phyloP scores from a whole-genome alignment of 1,140 invertebrate species.

The Chrysomallon squamiferum region DNA sequence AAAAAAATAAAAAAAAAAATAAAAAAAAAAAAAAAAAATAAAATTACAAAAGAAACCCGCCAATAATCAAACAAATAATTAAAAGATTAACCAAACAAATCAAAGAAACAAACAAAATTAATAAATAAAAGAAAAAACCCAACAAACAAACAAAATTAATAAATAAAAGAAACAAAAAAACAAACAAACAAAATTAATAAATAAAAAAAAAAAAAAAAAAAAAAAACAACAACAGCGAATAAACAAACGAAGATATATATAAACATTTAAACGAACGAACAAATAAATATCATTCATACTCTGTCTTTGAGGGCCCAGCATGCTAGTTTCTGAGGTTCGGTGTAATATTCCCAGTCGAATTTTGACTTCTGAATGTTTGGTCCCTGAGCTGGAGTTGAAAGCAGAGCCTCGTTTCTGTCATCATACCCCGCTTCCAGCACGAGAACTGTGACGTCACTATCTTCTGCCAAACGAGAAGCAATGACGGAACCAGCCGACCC shows the following conservation, averaged over 20 bases:
- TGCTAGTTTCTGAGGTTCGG: slow-evolving; percentile 66
- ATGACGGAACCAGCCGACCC: slow-evolving; percentile 23
- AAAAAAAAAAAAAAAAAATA: too few species aligned
- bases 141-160: too few species aligned
- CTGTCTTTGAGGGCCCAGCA: slow-evolving; percentile 81
- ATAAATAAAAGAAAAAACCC: too few species aligned
- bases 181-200: not conserved
- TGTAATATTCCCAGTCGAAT: slow-evolving; percentile 30
- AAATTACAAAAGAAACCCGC: too few species aligned
- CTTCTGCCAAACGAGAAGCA: slow-evolving; percentile 19
- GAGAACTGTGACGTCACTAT: slow-evolving; percentile 9
- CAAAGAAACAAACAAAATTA: too few species aligned
- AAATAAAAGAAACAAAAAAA: not conserved
- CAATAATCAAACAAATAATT: too few species aligned
- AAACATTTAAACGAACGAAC: too few species aligned
- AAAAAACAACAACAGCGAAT: too few species aligned
- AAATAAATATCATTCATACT: slow-evolving; percentile 61
- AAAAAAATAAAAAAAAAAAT: too few species aligned
- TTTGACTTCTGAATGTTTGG: not conserved
- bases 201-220: not conserved
- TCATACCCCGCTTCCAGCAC: slow-evolving; percentile 15
- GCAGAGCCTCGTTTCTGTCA: slow-evolving; percentile 15
- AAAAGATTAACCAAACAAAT: too few species aligned
- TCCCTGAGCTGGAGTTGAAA: not conserved
- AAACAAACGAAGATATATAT: too few species aligned